Evolutionary conservation across 2,113 vertebrate species (phyloP).

Genomic region (Pollimyrus isidori): DNA sequence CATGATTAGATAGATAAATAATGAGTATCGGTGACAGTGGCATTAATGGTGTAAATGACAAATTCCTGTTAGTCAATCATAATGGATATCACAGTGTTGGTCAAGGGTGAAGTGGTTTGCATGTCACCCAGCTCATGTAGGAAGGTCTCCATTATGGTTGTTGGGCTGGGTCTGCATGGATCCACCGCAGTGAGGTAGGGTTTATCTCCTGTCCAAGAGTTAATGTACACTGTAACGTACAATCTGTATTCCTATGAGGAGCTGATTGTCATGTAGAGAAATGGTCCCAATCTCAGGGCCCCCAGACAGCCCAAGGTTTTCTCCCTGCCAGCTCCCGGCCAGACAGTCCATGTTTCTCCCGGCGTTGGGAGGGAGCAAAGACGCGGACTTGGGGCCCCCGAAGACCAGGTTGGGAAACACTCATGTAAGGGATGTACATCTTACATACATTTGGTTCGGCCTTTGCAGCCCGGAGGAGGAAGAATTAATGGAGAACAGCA

Average conservation of each 20-base stretch:
- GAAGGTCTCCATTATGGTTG: neutral
- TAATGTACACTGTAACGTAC: neutral
- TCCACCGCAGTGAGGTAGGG: neutral
- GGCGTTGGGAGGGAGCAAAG: neutral
- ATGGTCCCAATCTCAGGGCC: neutral
- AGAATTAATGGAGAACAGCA: neutral
- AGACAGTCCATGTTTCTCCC: neutral
- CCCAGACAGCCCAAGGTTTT: neutral
- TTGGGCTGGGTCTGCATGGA: neutral
- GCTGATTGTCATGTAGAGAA: conserved; percentile 44
- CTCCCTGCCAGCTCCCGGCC: neutral
- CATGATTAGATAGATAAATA: neutral
- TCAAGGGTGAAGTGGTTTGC: neutral
- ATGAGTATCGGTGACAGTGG: neutral
- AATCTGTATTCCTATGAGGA: conserved; percentile 43
- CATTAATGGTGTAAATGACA: neutral
- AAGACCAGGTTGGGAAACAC: neutral
- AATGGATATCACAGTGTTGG: neutral
- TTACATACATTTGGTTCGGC: conserved; percentile 34
- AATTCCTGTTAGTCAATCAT: neutral
- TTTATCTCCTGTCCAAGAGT: conserved; percentile 22
- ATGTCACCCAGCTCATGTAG: neutral
- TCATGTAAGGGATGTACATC: conserved; percentile 26
- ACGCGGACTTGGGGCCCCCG: neutral
- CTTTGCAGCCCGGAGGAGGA: conserved; percentile 34